Conservation (phyloP, 2,113 vertebrate species). For the Sebastes schlegelii region DNA sequence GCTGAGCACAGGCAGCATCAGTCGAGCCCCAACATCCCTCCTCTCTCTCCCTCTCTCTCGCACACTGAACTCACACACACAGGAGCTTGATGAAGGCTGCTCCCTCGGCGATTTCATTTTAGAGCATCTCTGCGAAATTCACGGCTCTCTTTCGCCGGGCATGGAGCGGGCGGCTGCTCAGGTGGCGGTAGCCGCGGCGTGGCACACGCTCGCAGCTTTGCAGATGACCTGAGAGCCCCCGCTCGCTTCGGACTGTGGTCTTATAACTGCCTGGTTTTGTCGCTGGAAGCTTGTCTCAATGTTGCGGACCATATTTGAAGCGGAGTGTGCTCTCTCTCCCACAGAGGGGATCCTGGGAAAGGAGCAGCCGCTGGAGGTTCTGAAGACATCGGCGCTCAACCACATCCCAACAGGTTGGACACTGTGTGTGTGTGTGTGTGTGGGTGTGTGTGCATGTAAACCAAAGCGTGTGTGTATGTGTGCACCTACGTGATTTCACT, state of each 20-base stretch:
- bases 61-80: constrained; percentile 51
- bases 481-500: constrained; percentile 66
- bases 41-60: constrained; percentile 63
- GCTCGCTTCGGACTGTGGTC: constrained; percentile 15
- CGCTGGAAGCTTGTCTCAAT: constrained; percentile 62
- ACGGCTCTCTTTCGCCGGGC: constrained; percentile 19
- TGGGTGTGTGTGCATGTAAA: constrained; percentile 19
- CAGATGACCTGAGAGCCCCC: constrained; percentile 67
- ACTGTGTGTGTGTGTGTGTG: constrained; percentile 23
- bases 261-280: constrained; percentile 23
- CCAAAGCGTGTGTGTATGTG: constrained; percentile 18
- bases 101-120: constrained; percentile 35
- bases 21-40: constrained; percentile 73
- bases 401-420: constrained; percentile 85
- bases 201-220: constrained; percentile 28
- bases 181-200: constrained; percentile 16
- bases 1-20: constrained; percentile 80
- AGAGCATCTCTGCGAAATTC: constrained; percentile 9
- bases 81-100: constrained; percentile 48
- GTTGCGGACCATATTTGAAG: constrained; percentile 84
- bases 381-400: constrained; percentile 85
- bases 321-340: constrained; percentile 80
- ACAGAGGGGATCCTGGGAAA: constrained; percentile 83
- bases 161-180: constrained; percentile 56
- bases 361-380: constrained; percentile 81